A percentile compares a stretch with the other conserved stretches of the same genome.
phyloP scores from a whole-genome alignment of 2,797 vertebrate species.

The Anabas testudineus region DNA sequence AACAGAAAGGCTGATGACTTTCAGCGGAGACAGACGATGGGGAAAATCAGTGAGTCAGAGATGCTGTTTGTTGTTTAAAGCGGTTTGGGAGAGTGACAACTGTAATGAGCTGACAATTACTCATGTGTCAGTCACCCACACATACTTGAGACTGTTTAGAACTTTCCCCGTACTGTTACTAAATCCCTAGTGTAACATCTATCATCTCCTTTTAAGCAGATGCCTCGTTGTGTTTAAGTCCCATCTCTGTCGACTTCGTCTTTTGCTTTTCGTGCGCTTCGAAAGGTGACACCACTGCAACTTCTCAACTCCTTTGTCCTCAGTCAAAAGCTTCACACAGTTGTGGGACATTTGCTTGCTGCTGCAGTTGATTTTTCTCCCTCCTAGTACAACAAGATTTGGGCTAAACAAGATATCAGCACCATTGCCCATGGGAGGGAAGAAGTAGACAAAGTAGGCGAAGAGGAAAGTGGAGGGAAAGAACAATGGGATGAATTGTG shows the following conservation, averaged over 20 bases:
- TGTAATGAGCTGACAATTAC: constrained; percentile 66
- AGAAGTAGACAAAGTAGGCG: constrained; percentile 18
- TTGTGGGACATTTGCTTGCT: constrained; percentile 7
- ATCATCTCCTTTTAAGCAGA: constrained; percentile 45
- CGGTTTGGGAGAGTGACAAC: constrained; percentile 60
- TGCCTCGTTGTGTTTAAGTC: constrained; percentile 39
- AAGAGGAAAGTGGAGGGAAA: constrained; percentile 8
- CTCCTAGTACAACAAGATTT: constrained; percentile 30
- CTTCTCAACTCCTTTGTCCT: constrained; percentile 31
- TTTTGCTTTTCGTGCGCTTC: constrained; percentile 37
- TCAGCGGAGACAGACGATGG: constrained; percentile 17
- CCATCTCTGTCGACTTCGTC: constrained; percentile 21
- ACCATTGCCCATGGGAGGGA: constrained; percentile 20
- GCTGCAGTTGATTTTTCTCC: constrained; percentile 29
- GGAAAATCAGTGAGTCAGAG: constrained; percentile 58
- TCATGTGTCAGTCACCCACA: constrained; percentile 68
- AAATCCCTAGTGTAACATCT: constrained; percentile 54
- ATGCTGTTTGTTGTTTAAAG: constrained; percentile 65
- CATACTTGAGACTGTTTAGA: constrained; percentile 55
- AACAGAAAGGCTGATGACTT: constrained; percentile 50
- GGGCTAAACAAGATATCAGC: constrained; percentile 36
- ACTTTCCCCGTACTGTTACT: constrained; percentile 50
- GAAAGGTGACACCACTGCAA: constrained; percentile 53
- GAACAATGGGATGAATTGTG: constrained; percentile 33
- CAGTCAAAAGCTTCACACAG: constrained; percentile 7